Evolutionary conservation across 2,888 invertebrate species (phyloP), one percentile per base, ranked within the genome.

Genomic region (Melanargia galathea): DNA sequence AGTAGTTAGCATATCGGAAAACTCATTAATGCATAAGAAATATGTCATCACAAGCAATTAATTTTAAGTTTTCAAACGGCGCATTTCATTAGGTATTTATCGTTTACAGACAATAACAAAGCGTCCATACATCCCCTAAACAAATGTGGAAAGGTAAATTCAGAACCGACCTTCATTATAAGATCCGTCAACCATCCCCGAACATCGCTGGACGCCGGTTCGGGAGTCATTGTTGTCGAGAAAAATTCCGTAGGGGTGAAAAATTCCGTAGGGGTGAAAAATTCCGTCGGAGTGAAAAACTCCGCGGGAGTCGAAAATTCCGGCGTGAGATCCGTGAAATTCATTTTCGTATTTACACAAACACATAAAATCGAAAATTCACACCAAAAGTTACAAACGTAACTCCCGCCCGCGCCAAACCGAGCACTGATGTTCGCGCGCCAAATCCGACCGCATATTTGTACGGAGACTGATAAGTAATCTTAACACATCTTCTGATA

Each of bases 171-270:
- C 89, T 88, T 74, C 67, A 87, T 51, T 33, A 90, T 73, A 51
- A 84, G 70, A 72, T 83, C 77, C 59, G 80, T 78, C 43, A 90
- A 70, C 89, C 88, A 89, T 18, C 79, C 74, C 66, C 87, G 78
- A 20, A 88, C 58, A 69, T 82, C 88, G 2, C 73, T 72, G 18
- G 61, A 66, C n/a, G 71, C 70, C 30, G 62, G 40, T 46, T 70
- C 71, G 5, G 78, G 74, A 35, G 66, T 55, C 51, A 73, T 22
- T 2, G 75, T 77, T 7, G 63, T 60, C 0, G 72, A 71, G 13
- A 70, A 66, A 49, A 66, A 63, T 33, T 69, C 67, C 38, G 64
- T 62, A 2, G 62, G 33, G 1, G 51, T 51, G 51, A 51, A 51
- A 18, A 51, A 30, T 10, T 51, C 51, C 33, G 52, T 52, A 6